These are phyloP conservation scores for Pseudomyrmex concolor DNA, from an alignment of 1,140 invertebrate genomes.

Conservation along the genomic window DNA sequence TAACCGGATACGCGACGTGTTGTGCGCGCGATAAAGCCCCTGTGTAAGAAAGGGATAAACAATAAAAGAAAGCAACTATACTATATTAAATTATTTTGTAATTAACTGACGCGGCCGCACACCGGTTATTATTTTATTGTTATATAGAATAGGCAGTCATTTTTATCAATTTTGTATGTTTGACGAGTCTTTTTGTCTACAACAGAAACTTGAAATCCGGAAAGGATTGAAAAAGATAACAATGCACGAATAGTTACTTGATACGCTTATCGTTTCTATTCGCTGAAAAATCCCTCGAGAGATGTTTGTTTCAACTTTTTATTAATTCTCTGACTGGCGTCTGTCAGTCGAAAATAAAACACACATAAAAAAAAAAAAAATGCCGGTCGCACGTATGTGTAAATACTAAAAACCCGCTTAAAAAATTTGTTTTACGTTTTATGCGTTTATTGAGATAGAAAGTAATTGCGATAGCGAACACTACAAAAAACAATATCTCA, in stretches of 20 bases:
- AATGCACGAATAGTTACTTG: conserved; percentile 33
- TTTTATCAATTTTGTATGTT: background rate
- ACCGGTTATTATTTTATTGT: no score
- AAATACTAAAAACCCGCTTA: conserved; percentile 17
- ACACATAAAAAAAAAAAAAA: background rate
- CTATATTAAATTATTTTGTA: conserved; percentile 21
- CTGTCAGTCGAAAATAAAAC: conserved; percentile 39
- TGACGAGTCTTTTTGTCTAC: conserved; percentile 29
- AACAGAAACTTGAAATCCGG: conserved; percentile 28
- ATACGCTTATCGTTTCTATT: conserved; percentile 31
- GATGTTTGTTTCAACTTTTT: conserved; percentile 36
- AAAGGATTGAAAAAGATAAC: conserved; percentile 11
- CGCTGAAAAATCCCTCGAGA: conserved; percentile 45
- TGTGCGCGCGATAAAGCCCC: background rate
- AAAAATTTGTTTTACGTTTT: background rate
- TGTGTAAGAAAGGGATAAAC: no score
- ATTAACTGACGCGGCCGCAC: background rate
- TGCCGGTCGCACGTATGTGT: background rate
- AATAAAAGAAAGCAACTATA: background rate
- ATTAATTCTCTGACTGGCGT: background rate
- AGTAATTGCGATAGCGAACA: no score
- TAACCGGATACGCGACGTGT: no score
- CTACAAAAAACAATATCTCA: background rate
- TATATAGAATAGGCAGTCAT: no score
- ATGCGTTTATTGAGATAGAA: no score